A percentile compares a stretch with the other conserved stretches of the same genome.
These are phyloP conservation scores for Urocolius indicus DNA, from an alignment of 2,113 vertebrate species.

Conservation along the genomic window DNA sequence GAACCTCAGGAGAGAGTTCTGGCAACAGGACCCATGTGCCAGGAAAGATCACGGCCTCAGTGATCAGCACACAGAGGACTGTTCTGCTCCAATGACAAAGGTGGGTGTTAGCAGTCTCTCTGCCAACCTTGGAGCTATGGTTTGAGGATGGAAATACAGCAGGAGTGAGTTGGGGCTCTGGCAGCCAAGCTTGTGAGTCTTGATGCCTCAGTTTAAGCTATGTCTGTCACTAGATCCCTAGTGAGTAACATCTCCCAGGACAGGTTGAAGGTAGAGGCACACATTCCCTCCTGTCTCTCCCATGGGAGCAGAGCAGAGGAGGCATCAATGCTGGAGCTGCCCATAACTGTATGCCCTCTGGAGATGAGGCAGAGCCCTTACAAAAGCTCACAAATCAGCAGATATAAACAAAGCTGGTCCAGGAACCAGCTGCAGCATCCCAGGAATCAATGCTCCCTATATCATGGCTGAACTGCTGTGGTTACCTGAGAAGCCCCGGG, in stretches of 20 bases:
- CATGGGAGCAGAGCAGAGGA: background rate
- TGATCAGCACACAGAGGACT: background rate
- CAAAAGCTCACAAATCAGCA: background rate
- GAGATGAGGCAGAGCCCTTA: background rate
- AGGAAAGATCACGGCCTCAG: background rate
- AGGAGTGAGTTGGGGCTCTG: background rate
- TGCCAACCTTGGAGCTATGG: background rate
- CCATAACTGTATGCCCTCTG: background rate
- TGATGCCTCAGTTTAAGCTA: background rate
- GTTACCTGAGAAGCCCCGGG: background rate
- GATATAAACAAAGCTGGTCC: background rate
- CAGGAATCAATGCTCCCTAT: background rate
- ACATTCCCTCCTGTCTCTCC: background rate
- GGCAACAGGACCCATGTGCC: background rate
- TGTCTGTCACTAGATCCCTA: background rate
- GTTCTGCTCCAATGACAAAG: background rate
- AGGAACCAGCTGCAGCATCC: background rate
- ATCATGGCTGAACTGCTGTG: background rate
- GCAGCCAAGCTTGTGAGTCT: background rate
- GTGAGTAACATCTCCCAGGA: background rate
- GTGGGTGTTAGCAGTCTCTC: background rate
- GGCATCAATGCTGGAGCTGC: background rate
- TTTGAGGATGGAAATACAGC: background rate
- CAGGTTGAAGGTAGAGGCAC: background rate
- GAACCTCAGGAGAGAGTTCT: background rate